Evolutionary conservation across 2,888 invertebrate genomes (phyloP).

Genomic region (Sialis fuliginosa): DNA sequence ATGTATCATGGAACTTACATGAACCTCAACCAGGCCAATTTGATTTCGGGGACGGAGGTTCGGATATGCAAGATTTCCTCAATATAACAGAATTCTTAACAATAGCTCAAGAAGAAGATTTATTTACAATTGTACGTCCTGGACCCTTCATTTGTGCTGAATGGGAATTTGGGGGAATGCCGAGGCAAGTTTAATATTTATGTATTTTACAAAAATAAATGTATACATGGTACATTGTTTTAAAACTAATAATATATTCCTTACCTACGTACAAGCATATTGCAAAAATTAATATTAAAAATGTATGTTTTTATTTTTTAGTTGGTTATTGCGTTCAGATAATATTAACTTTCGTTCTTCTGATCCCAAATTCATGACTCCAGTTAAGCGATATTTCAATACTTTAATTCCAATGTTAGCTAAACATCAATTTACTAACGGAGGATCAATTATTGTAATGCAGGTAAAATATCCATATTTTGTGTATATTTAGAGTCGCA

Average conservation of each 20-base stretch:
- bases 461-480: conserved; percentile 34
- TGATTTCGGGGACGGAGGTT: conserved; percentile 43
- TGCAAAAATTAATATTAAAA: too few relatives aligned
- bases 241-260: too few relatives aligned
- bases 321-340: conserved; percentile 32
- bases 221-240: too few relatives aligned
- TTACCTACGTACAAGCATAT: too few relatives aligned
- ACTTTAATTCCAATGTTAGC: conserved; percentile 29
- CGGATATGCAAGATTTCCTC: conserved; percentile 44
- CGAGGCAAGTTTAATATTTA: conserved; percentile 10
- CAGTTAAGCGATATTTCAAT: conserved; percentile 30
- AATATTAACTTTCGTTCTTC: conserved; percentile 27
- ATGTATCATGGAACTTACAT: conserved; percentile 82
- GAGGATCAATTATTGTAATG: conserved; percentile 73
- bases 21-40: conserved; percentile 55
- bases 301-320: conserved; percentile 8
- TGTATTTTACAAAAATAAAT: too few relatives aligned
- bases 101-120: conserved; percentile 55
- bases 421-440: conserved; percentile 42
- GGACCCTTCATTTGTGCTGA: conserved; percentile 91
- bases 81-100: conserved; percentile 46
- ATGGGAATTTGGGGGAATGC: conserved; percentile 42
- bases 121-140: conserved; percentile 63
- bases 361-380: conserved; percentile 23
- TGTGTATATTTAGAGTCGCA: too few relatives aligned